Evolutionary conservation across 2,888 invertebrate genomes (phyloP).

Genomic region (Lithophane leautieri): DNA sequence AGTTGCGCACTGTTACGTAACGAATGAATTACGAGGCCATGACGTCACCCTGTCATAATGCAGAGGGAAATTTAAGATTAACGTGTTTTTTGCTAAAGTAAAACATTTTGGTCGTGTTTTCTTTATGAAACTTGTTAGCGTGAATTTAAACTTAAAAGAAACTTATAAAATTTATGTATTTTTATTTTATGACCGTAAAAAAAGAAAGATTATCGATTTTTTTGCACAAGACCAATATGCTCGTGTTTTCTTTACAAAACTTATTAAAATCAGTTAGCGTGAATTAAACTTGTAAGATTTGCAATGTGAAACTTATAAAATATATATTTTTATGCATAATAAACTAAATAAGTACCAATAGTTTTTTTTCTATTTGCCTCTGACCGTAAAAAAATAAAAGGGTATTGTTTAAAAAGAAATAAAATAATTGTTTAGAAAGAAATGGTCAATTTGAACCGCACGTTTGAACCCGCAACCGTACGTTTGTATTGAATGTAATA

Average conservation of each 20-base stretch:
- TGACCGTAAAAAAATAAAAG: not conserved
- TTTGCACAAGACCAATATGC: not conserved
- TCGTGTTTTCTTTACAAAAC: not conserved
- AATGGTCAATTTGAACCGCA: slow-evolving; percentile 1
- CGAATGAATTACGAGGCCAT: slow-evolving; percentile 7
- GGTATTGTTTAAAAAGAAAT: slow-evolving; percentile 10
- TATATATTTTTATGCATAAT: not conserved
- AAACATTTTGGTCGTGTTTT: not conserved
- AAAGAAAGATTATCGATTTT: not conserved
- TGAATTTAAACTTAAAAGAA: too few species aligned
- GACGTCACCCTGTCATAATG: slow-evolving; percentile 50
- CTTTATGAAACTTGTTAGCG: not conserved
- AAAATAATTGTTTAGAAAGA: not conserved
- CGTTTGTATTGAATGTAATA: slow-evolving; percentile 10
- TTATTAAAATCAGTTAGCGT: not conserved
- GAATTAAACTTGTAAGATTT: not conserved
- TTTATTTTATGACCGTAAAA: not conserved
- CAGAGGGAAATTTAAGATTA: slow-evolving; percentile 16
- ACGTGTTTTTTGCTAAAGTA: not conserved
- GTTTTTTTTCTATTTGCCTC: not conserved
- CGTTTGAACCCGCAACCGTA: too few species aligned
- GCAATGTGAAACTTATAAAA: not conserved
- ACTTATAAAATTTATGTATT: too few species aligned
- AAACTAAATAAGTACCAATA: too few species aligned
- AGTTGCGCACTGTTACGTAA: slow-evolving; percentile 39